Base-by-base conservation (phyloP, 1,140 invertebrate genomes). In the Amyelois transitella region DNA sequence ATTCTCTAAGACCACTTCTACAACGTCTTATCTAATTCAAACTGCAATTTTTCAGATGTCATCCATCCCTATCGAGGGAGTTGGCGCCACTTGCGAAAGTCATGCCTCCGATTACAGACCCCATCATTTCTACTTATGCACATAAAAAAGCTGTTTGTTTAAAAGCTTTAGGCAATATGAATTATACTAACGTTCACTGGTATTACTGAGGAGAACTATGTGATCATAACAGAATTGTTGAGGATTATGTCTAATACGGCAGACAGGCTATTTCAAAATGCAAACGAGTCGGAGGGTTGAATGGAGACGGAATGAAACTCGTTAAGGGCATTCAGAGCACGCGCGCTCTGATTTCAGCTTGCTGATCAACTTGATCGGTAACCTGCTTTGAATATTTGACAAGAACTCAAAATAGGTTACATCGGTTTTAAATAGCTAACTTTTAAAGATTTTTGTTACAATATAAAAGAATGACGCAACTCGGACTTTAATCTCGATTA, bases 331-430 rank as follows among this genome's bases (percentile, higher is more conserved):
- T 66, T 60, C 65, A 7, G 51, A 51, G 56, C 71, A 77, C 70
- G 75, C 67, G 57, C 65, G 59, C 66, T 74, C 74, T 72, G 72
- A 74, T 75, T 75, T 73, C 72, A 72, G 64, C 59, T 56, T 58
- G 44, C 60, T 60, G 65, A 72, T 69, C 70, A 64, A 71, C 53
- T 62, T 61, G 59, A 68, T 66, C 57, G 62, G 51, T 60, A 52
- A 60, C 45, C 49, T 64, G 57, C 54, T 54, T 63, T 69, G 68
- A 69, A 72, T 76, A 61, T 63, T 58, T 45, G 62, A 51, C 43
- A 43, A 38, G 47, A 22, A 60, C 17, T 38, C 6, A 14, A 38
- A 38, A 38, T 38, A 38, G 32, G n/a, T 38, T 38, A 24, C 4
- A 8, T 24, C 3, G 22, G 22, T 5, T 24, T 8, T 3, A 24